These are phyloP conservation scores for Musca domestica DNA, from an alignment of 1,140 invertebrate genomes.

Conservation along the genomic window DNA sequence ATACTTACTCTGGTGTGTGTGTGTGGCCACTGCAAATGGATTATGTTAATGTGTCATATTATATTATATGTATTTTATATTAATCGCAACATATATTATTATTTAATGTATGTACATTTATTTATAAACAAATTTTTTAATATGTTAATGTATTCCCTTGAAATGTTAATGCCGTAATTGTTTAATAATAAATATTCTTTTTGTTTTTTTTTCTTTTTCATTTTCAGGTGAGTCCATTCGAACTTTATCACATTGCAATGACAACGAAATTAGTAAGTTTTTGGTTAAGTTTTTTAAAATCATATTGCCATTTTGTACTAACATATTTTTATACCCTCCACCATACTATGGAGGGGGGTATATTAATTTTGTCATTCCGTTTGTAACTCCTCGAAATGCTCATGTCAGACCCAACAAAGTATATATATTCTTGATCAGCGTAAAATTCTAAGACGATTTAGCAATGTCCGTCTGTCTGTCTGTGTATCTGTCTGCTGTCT, in stretches of 20 bases:
- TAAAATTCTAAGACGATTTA: too few relatives aligned
- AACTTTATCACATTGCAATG: slow-evolving; percentile 33
- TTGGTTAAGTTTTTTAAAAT: too few relatives aligned
- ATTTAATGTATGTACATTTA: background rate
- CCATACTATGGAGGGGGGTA: too few relatives aligned
- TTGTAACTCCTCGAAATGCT: too few relatives aligned
- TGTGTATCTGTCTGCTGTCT: too few relatives aligned
- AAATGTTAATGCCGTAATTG: background rate
- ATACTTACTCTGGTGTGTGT: too few relatives aligned
- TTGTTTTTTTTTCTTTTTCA: slow-evolving; percentile 32
- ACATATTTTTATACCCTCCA: background rate
- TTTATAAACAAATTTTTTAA: background rate
- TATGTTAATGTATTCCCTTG: background rate
- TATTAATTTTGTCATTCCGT: too few relatives aligned
- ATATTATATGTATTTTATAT: background rate
- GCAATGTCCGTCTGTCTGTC: too few relatives aligned
- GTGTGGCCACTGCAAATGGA: too few relatives aligned
- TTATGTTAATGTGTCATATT: background rate
- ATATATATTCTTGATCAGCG: too few relatives aligned
- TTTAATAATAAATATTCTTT: slow-evolving; percentile 16
- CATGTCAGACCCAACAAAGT: too few relatives aligned
- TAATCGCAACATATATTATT: background rate
- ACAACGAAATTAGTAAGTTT: slow-evolving; percentile 49
- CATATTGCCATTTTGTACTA: too few relatives aligned
- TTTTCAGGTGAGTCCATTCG: slow-evolving; percentile 52